Evolutionary conservation across 2,888 invertebrate genomes (phyloP).

Genomic region (Drosophila testacea): DNA sequence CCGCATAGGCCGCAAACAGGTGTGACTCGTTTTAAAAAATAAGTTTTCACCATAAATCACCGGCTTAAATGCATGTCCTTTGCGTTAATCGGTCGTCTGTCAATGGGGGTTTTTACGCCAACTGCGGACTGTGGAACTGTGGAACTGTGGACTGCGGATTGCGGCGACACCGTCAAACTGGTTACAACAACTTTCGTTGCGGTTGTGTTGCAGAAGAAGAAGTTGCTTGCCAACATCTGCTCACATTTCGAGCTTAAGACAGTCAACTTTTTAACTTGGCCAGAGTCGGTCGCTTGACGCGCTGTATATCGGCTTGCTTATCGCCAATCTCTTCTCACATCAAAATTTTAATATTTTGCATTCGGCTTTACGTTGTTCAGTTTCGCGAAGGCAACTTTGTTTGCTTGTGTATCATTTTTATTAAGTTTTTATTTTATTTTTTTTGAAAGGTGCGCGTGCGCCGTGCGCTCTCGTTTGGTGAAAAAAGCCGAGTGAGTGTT

Average conservation of each 20-base stretch:
- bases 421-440: background rate
- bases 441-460: conserved; percentile 54
- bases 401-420: background rate
- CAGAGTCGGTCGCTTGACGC: conserved; percentile 58
- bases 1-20: conserved; percentile 37
- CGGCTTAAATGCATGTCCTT: conserved; percentile 49
- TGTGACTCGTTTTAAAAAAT: conserved; percentile 35
- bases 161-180: conserved; percentile 45
- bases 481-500: conserved; percentile 60
- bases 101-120: conserved; percentile 15
- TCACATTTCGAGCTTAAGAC: conserved; percentile 42
- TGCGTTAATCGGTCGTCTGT: conserved; percentile 45
- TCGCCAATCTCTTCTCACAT: background rate
- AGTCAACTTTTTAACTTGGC: conserved; percentile 64
- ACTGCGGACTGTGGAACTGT: background rate
- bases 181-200: conserved; percentile 74
- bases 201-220: conserved; percentile 26
- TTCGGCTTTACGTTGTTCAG: conserved; percentile 9
- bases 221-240: conserved; percentile 37
- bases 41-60: conserved; percentile 51
- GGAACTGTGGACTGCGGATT: too few species aligned
- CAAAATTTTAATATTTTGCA: background rate
- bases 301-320: conserved; percentile 1
- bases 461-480: conserved; percentile 46
- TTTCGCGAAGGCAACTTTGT: conserved; percentile 8